Conservation (phyloP, 2,888 invertebrate genomes). For the Rutpela maculata region DNA sequence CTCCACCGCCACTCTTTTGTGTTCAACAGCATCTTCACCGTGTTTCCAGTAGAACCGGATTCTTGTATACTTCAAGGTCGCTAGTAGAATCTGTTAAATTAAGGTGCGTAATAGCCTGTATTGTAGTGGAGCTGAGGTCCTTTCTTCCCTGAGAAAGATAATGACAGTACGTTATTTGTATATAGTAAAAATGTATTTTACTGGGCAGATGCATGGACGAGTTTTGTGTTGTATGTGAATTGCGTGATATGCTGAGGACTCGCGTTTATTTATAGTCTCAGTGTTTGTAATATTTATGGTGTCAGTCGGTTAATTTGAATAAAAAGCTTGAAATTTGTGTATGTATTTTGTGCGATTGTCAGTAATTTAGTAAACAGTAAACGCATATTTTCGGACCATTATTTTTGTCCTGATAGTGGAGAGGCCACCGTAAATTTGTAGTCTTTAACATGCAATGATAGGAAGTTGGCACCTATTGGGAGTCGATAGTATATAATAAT, state of each 20-base stretch:
- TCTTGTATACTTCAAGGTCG: constrained; percentile 70
- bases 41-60: constrained; percentile 71
- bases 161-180: constrained; percentile 33
- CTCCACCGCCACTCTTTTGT: constrained; percentile 49
- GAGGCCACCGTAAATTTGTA: no score
- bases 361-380: background rate
- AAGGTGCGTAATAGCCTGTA: constrained; percentile 64
- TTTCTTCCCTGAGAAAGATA: constrained; percentile 37
- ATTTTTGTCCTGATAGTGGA: no score
- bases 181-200: constrained; percentile 22
- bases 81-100: constrained; percentile 62
- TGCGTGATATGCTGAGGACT: constrained; percentile 25
- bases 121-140: constrained; percentile 49
- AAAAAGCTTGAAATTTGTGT: background rate
- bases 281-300: constrained; percentile 1
- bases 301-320: constrained; percentile 13
- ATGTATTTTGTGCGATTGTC: background rate
- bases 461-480: no score
- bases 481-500: no score
- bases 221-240: constrained; percentile 20
- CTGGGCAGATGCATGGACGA: constrained; percentile 23
- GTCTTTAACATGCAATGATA: no score
- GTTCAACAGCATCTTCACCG: constrained; percentile 62
- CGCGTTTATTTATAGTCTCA: constrained; percentile 1
- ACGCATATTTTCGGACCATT: background rate